A percentile compares a stretch with the other conserved stretches of the same genome.
Conservation (phyloP, 2,113 vertebrate species). For the Hippocampus comes region DNA sequence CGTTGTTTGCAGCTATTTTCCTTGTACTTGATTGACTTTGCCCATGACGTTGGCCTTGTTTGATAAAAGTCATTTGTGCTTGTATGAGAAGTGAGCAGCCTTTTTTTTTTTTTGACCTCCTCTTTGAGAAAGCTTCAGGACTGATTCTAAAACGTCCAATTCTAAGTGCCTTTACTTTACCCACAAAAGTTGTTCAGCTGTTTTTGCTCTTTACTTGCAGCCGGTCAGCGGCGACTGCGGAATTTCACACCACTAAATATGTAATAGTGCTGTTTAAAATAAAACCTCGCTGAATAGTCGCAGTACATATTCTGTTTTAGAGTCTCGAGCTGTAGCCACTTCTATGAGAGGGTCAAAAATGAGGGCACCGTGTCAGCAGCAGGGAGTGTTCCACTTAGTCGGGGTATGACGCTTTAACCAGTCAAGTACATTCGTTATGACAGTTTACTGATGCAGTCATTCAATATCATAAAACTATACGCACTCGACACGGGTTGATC, state of each 20-base stretch:
- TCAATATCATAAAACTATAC: not conserved
- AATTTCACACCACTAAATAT: not conserved
- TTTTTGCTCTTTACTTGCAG: not conserved
- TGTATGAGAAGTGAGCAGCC: not conserved
- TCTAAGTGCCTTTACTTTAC: not conserved
- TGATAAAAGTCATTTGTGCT: not conserved
- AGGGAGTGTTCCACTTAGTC: not conserved
- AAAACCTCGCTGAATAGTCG: not conserved
- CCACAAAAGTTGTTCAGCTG: not conserved
- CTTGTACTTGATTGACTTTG: not conserved
- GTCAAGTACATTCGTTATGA: not conserved
- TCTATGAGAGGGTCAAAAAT: not conserved
- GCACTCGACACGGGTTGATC: not conserved
- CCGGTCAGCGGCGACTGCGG: not conserved
- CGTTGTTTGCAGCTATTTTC: not conserved
- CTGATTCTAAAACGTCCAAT: not conserved
- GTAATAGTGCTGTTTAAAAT: not conserved
- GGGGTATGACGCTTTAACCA: not conserved
- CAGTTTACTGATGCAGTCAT: not conserved
- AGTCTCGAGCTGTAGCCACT: not conserved
- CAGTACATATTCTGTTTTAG: not conserved
- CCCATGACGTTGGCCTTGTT: not conserved
- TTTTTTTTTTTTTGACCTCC: not conserved
- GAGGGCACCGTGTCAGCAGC: not conserved
- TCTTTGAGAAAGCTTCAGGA: not conserved